Percentiles rank a stretch among this genome's conserved stretches.
Evolutionary conservation across 2,888 invertebrate species (phyloP).

Genomic region (Scaptomyza tumidula): DNA sequence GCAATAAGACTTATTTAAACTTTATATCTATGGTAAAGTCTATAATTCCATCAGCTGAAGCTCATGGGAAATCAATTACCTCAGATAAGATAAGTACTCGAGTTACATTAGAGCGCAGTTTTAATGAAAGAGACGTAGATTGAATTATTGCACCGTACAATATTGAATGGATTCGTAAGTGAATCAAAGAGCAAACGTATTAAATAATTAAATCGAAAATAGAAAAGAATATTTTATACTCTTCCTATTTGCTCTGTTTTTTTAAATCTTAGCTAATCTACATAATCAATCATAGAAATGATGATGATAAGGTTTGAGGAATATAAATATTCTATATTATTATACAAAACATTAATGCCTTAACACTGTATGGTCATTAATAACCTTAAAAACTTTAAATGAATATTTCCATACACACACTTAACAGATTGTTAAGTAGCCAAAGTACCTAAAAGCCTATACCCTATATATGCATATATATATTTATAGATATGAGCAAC

Average conservation of each 20-base stretch:
- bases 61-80: constrained; percentile 69
- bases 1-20: constrained; percentile 39
- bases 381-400: neutral
- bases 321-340: constrained; percentile 5
- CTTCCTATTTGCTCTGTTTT: no score
- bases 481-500: constrained; percentile 33
- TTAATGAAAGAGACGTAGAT: neutral
- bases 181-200: neutral
- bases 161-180: neutral
- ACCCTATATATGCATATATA: neutral
- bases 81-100: constrained; percentile 62
- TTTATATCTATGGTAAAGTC: constrained; percentile 24
- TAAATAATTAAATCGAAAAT: neutral
- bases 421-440: constrained; percentile 27
- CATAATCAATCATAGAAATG: no score
- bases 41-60: constrained; percentile 59
- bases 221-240: neutral
- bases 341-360: constrained; percentile 7
- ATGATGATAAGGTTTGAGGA: no score
- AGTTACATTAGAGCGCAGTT: neutral
- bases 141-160: neutral
- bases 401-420: constrained; percentile 11
- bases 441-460: neutral
- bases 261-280: no score
- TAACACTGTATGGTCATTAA: constrained; percentile 19